Percentiles rank a stretch among this genome's conserved stretches.
These are phyloP conservation scores for Acanthiza pusilla DNA, from an alignment of 2,797 vertebrate genomes.

Conservation along the genomic window DNA sequence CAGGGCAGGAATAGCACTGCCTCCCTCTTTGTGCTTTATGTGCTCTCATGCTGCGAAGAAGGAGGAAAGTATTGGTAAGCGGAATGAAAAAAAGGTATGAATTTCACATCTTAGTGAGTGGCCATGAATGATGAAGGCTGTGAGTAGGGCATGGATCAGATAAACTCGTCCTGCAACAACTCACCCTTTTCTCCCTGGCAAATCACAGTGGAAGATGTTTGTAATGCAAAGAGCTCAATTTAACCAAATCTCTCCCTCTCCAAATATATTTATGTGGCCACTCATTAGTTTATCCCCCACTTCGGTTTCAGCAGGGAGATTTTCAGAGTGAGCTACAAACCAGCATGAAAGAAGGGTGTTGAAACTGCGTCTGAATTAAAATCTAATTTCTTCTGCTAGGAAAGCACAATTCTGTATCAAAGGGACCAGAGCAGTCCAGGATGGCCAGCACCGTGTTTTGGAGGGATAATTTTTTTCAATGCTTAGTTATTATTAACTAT, in stretches of 20 bases:
- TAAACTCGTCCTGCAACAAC: background rate
- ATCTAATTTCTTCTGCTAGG: background rate
- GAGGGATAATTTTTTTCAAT: background rate
- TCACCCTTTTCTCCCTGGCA: background rate
- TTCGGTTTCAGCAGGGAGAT: background rate
- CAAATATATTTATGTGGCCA: background rate
- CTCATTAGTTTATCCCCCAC: background rate
- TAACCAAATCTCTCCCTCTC: background rate
- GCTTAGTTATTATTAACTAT: background rate
- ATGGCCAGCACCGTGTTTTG: background rate
- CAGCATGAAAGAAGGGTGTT: background rate
- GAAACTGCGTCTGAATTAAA: background rate
- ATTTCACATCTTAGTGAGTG: background rate
- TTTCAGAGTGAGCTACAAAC: background rate
- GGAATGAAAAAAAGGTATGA: background rate
- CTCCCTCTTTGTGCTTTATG: background rate
- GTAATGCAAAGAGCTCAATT: background rate
- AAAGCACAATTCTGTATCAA: background rate
- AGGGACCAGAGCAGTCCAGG: background rate
- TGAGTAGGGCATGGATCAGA: background rate
- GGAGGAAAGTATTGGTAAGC: background rate
- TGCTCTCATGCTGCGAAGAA: background rate
- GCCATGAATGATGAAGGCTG: background rate
- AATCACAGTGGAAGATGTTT: background rate
- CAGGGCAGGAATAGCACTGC: constrained; percentile 1